Base-by-base conservation (phyloP, 2,113 vertebrate genomes). In the Carollia perspicillata region DNA sequence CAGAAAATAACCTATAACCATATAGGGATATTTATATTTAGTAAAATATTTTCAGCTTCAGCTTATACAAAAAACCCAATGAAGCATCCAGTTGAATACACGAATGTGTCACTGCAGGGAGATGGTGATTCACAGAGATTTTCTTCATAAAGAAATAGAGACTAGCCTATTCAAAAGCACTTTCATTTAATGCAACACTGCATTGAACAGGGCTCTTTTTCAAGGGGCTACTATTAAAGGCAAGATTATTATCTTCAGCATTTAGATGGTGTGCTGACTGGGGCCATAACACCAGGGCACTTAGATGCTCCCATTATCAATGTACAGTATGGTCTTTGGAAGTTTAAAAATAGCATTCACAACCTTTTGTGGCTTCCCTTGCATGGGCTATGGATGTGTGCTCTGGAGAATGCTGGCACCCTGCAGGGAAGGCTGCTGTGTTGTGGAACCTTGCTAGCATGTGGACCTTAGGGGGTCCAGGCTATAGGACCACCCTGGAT, bases 71-170 rank as follows among this genome's bases (percentile, higher is more conserved):
- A 91, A 97, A 87, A 92, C 11, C 66, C 85, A 93, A 94, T 6
- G 74, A 96, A 90, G 84, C 97, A 98, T 98, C 96, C 97, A 93
- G 93, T 90, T 81, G 93, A 97, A 94, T 97, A 72, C 93, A 95
- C 77, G 11, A 4, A 4, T 88, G 96, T 97, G 94, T 96, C 96
- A 89, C 97, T 93, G 72, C 94, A 84, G 96, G 97, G 97, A 89
- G 83, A 94, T 72, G 55, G 81, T 22, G 89, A 97, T 98, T 98
- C 98, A 96, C 95, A 97, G 97, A 98, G 88, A 94, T 97, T 97
- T 97, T 91, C 97, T 95, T 95, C 94, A 72, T 95, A 97, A 97
- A 65, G 94, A 98, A 97, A 98, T 10, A 95, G 95, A 91, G 77
- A 78, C 87, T 60, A 0, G 63, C 84, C 94, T 96, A 79, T 96